Evolutionary conservation across 1,140 invertebrate species (phyloP).

Genomic region (Papilio polyxenes): DNA sequence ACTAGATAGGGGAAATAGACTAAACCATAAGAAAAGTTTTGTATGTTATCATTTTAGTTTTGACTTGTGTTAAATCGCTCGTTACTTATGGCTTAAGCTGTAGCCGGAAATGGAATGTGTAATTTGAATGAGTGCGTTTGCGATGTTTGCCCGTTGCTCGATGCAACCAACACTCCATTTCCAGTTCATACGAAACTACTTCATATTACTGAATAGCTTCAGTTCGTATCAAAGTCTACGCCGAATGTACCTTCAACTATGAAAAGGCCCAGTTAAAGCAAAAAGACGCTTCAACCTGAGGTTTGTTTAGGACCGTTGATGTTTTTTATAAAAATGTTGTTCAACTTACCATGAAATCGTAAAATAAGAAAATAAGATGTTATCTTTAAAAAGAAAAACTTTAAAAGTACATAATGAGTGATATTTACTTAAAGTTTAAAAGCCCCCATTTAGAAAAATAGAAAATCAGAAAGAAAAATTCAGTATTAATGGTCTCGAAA

Average conservation of each 20-base stretch:
- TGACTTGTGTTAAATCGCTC: not conserved
- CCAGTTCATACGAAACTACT: slow-evolving; percentile 62
- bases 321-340: slow-evolving; percentile 25
- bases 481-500: not conserved
- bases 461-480: not conserved
- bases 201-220: slow-evolving; percentile 51
- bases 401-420: not conserved
- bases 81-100: not conserved
- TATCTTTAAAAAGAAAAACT: too few species aligned
- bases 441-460: too few species aligned
- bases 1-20: too few species aligned
- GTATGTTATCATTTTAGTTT: too few species aligned
- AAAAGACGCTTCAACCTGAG: slow-evolving; percentile 33
- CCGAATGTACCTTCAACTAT: slow-evolving; percentile 29
- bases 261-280: slow-evolving; percentile 13
- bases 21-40: too few species aligned
- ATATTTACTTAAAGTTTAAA: too few species aligned
- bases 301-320: slow-evolving; percentile 39
- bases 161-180: slow-evolving; percentile 66
- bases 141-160: slow-evolving; percentile 60
- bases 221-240: slow-evolving; percentile 32
- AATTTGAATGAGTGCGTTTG: slow-evolving; percentile 67
- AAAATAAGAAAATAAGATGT: not conserved
- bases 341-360: not conserved
- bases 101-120: slow-evolving; percentile 32